These are phyloP conservation scores for Sebastes nivosus DNA, from an alignment of 2,797 vertebrate genomes.

Conservation along the genomic window DNA sequence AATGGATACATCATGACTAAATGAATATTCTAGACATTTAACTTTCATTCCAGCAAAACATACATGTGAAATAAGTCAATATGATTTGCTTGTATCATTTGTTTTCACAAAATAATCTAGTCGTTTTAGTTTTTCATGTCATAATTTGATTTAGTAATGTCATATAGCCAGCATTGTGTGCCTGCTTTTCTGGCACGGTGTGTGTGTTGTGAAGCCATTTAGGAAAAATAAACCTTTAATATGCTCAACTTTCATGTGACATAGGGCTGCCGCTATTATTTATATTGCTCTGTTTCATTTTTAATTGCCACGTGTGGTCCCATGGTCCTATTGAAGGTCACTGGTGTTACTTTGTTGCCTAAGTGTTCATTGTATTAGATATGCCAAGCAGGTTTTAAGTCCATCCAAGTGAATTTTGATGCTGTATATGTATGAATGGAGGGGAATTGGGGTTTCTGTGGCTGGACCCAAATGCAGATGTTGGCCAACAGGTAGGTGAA, in stretches of 20 bases:
- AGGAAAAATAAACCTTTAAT: neutral
- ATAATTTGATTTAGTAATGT: no score
- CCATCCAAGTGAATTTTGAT: neutral
- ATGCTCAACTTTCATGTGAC: neutral
- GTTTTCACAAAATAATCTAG: neutral
- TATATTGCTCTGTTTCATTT: no score
- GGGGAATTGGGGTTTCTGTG: no score
- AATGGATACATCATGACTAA: neutral
- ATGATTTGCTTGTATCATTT: neutral
- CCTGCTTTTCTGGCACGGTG: neutral
- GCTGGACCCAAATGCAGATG: no score
- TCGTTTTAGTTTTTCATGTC: neutral
- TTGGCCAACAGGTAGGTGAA: no score
- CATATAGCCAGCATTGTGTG: neutral
- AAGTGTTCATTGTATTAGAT: neutral
- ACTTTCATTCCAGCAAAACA: neutral
- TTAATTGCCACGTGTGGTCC: no score
- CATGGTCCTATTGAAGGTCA: no score
- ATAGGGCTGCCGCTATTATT: no score
- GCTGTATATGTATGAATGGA: neutral
- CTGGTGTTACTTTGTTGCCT: neutral
- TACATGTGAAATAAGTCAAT: neutral
- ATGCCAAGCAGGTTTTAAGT: neutral
- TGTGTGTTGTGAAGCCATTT: neutral
- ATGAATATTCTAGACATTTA: neutral